A percentile compares a stretch with the other conserved stretches of the same genome.
These are phyloP conservation scores for Campopleginae sp. DNA, from an alignment of 2,888 invertebrate genomes.

Conservation along the genomic window DNA sequence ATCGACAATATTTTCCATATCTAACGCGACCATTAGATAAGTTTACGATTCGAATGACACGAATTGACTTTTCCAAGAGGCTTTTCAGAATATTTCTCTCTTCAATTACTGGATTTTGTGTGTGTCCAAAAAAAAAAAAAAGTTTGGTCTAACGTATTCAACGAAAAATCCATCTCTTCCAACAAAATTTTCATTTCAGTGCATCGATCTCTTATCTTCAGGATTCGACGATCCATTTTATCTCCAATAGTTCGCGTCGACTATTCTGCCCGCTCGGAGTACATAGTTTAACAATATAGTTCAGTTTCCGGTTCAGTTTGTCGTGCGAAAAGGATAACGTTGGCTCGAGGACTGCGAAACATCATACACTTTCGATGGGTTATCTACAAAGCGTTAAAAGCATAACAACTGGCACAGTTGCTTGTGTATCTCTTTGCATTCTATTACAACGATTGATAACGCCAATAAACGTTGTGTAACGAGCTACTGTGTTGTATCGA, in stretches of 20 bases:
- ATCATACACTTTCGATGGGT: background rate
- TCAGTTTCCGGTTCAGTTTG: background rate
- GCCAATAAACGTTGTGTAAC: background rate
- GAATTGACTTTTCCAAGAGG: too few species aligned
- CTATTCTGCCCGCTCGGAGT: background rate
- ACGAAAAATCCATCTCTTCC: too few species aligned
- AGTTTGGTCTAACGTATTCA: too few species aligned
- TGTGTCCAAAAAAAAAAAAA: too few species aligned
- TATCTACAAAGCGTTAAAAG: slow-evolving; percentile 1
- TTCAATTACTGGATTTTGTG: too few species aligned
- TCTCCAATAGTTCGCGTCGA: background rate
- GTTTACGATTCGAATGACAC: too few species aligned
- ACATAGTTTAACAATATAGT: too few species aligned
- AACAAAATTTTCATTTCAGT: too few species aligned
- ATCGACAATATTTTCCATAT: too few species aligned
- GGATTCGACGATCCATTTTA: background rate
- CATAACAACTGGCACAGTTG: slow-evolving; percentile 1
- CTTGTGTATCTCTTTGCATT: background rate
- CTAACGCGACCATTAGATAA: too few species aligned
- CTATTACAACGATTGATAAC: background rate
- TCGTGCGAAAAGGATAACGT: background rate
- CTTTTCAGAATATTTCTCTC: too few species aligned
- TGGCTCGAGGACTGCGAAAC: background rate
- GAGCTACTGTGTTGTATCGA: background rate
- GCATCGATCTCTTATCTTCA: background rate